These are phyloP conservation scores for Xerus rutilus DNA, from an alignment of 2,797 vertebrate genomes.

Conservation along the genomic window DNA sequence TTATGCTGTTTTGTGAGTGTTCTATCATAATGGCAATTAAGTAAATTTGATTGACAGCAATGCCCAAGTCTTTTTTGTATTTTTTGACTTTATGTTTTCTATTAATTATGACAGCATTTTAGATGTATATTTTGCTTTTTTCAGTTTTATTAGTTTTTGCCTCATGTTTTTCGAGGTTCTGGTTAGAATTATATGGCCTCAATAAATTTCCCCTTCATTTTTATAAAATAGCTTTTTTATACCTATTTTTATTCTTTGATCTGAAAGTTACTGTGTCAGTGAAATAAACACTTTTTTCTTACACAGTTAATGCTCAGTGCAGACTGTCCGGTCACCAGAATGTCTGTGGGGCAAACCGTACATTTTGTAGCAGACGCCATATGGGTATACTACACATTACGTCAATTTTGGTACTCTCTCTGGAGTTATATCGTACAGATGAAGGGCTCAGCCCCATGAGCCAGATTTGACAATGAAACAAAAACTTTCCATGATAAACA, in stretches of 20 bases:
- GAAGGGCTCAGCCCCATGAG: neutral
- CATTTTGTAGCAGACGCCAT: neutral
- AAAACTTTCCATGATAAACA: no score
- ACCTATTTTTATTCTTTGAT: neutral
- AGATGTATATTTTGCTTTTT: neutral
- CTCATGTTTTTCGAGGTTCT: neutral
- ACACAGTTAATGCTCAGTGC: neutral
- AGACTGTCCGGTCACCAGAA: neutral
- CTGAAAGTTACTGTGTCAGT: neutral
- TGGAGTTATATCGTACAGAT: neutral
- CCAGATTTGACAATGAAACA: no score
- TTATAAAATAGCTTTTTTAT: neutral
- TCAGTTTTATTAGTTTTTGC: neutral
- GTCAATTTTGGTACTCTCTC: neutral
- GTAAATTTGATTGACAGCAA: neutral
- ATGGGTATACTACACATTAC: neutral
- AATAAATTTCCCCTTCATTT: neutral
- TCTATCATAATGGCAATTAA: neutral
- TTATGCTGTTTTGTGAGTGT: neutral
- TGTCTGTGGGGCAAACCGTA: no score
- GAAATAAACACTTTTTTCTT: neutral
- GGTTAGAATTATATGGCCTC: neutral
- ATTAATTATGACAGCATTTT: neutral
- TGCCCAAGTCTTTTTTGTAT: neutral
- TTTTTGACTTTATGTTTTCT: neutral